These are phyloP conservation scores for Xestia c-nigrum DNA, from an alignment of 2,888 invertebrate genomes.

Conservation along the genomic window DNA sequence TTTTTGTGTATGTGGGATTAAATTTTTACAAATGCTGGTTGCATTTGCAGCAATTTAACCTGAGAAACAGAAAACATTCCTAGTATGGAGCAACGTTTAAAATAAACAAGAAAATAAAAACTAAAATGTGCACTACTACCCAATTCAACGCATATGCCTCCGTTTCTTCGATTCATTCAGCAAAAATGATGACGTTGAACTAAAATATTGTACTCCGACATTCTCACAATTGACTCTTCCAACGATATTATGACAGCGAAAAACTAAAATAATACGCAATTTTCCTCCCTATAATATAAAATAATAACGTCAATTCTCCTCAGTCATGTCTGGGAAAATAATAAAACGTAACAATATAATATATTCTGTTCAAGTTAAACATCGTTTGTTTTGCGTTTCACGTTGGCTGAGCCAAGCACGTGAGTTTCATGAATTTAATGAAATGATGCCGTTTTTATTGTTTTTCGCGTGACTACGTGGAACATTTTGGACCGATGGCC, in stretches of 20 bases:
- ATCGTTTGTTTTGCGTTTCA: conserved; percentile 49
- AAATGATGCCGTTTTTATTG: conserved; percentile 54
- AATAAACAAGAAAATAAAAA: too few relatives aligned
- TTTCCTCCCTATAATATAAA: conserved; percentile 28
- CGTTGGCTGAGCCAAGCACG: conserved; percentile 46
- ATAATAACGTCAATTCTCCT: conserved; percentile 36
- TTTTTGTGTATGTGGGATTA: too few relatives aligned
- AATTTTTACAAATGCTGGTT: too few relatives aligned
- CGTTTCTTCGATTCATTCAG: neutral
- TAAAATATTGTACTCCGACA: neutral
- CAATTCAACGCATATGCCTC: neutral
- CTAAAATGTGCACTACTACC: neutral
- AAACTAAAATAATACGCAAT: conserved; percentile 42
- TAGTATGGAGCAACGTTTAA: too few relatives aligned
- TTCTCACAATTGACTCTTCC: conserved; percentile 29
- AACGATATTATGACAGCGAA: conserved; percentile 18
- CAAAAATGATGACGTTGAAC: neutral
- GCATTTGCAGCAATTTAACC: too few relatives aligned
- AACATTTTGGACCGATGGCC: conserved; percentile 29
- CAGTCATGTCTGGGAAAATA: conserved; percentile 37
- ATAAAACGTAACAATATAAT: conserved; percentile 40
- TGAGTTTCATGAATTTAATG: conserved; percentile 62
- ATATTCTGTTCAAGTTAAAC: conserved; percentile 51
- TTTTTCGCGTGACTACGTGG: conserved; percentile 56
- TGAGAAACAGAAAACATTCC: too few relatives aligned